Percentiles rank a stretch among this genome's conserved stretches.
Evolutionary conservation across 2,113 vertebrate species (phyloP).

Genomic region (Tachysurus fulvidraco): DNA sequence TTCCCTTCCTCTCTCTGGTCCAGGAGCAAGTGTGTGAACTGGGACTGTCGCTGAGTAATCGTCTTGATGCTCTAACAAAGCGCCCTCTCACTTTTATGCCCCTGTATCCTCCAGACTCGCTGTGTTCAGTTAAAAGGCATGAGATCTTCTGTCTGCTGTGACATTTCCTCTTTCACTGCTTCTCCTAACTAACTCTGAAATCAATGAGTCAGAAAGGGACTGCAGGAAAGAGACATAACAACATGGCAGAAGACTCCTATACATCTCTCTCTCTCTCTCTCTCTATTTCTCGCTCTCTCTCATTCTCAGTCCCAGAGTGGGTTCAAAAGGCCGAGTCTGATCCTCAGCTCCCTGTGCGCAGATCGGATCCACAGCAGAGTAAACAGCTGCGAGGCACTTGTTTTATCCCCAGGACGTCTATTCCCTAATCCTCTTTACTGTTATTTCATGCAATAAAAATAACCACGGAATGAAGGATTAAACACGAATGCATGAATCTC

Average conservation of each 20-base stretch:
- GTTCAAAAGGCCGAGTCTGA: conserved; percentile 41
- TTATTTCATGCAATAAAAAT: conserved; percentile 54
- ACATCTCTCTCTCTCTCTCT: not conserved
- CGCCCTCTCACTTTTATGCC: conserved; percentile 56
- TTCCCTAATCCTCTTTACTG: conserved; percentile 58
- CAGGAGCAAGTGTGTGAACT: conserved; percentile 63
- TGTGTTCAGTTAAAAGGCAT: conserved; percentile 1
- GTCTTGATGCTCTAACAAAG: conserved; percentile 73
- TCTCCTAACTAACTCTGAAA: conserved; percentile 29
- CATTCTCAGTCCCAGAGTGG: conserved; percentile 6
- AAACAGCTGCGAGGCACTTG: conserved; percentile 57
- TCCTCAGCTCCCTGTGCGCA: conserved; percentile 25
- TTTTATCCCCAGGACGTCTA: conserved; percentile 58
- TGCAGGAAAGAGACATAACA: conserved; percentile 17
- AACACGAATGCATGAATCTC: conserved; percentile 23
- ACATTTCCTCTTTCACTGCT: not conserved
- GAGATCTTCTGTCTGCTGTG: conserved; percentile 12
- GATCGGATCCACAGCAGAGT: not conserved
- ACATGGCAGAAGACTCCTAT: conserved; percentile 9
- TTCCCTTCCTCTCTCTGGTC: conserved; percentile 44
- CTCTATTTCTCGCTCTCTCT: conserved; percentile 5
- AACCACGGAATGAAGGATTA: conserved; percentile 56
- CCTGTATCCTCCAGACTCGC: conserved; percentile 17
- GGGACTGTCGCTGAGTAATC: conserved; percentile 77
- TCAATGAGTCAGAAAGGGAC: conserved; percentile 13